Evolutionary conservation across 64 coral and sea anemone species (phyloP), one percentile per base, ranked within the genome.

Genomic region (Astreopora myriophthalma): DNA sequence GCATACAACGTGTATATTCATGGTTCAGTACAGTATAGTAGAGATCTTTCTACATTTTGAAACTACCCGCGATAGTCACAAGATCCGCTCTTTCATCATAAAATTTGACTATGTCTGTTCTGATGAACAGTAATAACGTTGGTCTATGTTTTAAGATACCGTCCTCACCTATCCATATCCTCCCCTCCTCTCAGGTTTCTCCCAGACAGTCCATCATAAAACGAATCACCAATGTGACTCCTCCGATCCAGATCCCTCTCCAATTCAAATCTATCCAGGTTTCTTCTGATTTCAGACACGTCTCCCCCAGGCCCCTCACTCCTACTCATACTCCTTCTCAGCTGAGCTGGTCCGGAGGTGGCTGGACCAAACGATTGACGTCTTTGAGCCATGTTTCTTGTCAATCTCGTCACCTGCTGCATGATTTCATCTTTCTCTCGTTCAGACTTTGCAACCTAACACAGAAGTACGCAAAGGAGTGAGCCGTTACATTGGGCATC

Each of bases 361-460:
- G 57, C 40, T 63, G 85, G 86, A 20, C 95, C 95, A n/a, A 97
- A 73, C 57, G 95, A 90, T 61, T 97, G 92, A 38, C 83, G 80
- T 79, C 87, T 85, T 26, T 87, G 73, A 22, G 91, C 48, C 1
- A 61, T 67, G 40, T 75, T 75, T 37, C 95, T 34, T 12, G 91
- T 94, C 31, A 92, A 35, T 30, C 74, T 89, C 2, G 92, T 49
- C 28, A 94, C 79, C 48, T 97, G 95, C 36, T 97, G 86, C 29
- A 89, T 76, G 13, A 97, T 90, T 5, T 97, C 87, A 10, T 97
- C 92, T 29, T 97, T 97, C 42, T 97, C 95, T 80, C 83, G 71
- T 31, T 97, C 95, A 11, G 91, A 79, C 32, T 97, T 89, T 12
- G 87, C 87, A 31, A 97, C 91, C 95, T 97, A 40, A 36, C 51